Evolutionary conservation across 2,113 vertebrate species (phyloP), one percentile per base, ranked within the genome.

Genomic region (Pelobates fuscus): DNA sequence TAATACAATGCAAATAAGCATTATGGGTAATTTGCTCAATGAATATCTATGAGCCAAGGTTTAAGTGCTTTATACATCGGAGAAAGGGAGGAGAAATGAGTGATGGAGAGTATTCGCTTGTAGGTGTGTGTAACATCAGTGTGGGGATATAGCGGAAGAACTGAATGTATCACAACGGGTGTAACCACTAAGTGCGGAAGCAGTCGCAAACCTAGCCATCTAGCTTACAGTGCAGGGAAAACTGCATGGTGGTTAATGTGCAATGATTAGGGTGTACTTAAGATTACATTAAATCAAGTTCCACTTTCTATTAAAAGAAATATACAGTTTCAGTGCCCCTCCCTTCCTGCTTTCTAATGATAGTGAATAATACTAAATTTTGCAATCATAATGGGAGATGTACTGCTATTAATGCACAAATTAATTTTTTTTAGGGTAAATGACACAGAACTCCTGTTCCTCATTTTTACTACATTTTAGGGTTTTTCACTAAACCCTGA

Each of bases 141-240:
- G 61, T 15, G 32, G 61, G 70, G 70, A 21, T 54, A 60, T 73
- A 73, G 41, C 61, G 70, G 70, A 73, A 73, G 59, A 20, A 73
- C 25, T 23, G 43, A 55, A 54, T 54, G 6, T 20, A 15, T 17
- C 37, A 65, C 2, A 63, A 59, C 41, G 70, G 63, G 70, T 55
- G 70, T 41, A 43, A 37, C 25, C 24, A 17, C 44, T 18, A 26
- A 29, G 32, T 25, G 70, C 61, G 59, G 20, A 44, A 71, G 69
- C 58, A 61, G 26, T 59, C 59, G 23, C 30, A 71, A 71, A 8
- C 37, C 7, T 12, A 2, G 37, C 37, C 1, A 12, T 8, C 32
- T 6, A 10, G 32, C 10, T 10, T 37, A 37, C 10, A 10, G 32
- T 37, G 32, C 5, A 5, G 32, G 32, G 32, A 5, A 1, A 10